These are phyloP conservation scores for Agrilus mali DNA, from an alignment of 2,888 invertebrate species.

Conservation along the genomic window DNA sequence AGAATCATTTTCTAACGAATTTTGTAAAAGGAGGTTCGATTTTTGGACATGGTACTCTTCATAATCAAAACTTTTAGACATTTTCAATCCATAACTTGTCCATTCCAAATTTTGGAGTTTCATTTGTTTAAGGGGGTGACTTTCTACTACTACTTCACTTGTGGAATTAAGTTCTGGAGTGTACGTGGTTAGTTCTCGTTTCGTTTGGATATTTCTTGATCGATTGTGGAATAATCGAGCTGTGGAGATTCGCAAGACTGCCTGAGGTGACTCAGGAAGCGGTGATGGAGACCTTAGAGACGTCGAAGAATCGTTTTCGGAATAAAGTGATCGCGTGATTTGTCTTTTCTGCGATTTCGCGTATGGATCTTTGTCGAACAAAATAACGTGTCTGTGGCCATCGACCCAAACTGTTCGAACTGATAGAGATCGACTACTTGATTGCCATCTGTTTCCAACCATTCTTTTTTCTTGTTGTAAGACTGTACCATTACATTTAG, in stretches of 20 bases:
- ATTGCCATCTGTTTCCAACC: slow-evolving; percentile 43
- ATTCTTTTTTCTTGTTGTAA: slow-evolving; percentile 4
- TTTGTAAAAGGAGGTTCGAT: too few relatives aligned
- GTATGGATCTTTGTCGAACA: slow-evolving; percentile 49
- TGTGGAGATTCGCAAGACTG: too few relatives aligned
- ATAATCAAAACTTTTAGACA: too few relatives aligned
- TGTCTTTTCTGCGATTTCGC: slow-evolving; percentile 11
- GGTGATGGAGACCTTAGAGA: too few relatives aligned
- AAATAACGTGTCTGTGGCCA: slow-evolving; percentile 54
- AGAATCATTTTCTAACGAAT: slow-evolving; percentile 23
- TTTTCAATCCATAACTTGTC: not conserved
- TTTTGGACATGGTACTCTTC: too few relatives aligned
- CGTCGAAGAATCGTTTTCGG: too few relatives aligned
- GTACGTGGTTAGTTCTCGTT: slow-evolving; percentile 3
- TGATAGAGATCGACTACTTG: slow-evolving; percentile 42
- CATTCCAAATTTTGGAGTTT: slow-evolving; percentile 2
- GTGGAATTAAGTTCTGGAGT: not conserved
- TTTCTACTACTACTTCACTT: not conserved
- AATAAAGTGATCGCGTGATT: too few relatives aligned
- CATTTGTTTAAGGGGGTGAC: slow-evolving; percentile 1
- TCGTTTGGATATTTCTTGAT: too few relatives aligned
- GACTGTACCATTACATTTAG: too few relatives aligned
- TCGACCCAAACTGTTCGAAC: slow-evolving; percentile 55
- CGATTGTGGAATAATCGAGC: too few relatives aligned
- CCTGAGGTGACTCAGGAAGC: too few relatives aligned